Base-by-base conservation (phyloP, 2,113 vertebrate genomes). In the Danio rerio region DNA sequence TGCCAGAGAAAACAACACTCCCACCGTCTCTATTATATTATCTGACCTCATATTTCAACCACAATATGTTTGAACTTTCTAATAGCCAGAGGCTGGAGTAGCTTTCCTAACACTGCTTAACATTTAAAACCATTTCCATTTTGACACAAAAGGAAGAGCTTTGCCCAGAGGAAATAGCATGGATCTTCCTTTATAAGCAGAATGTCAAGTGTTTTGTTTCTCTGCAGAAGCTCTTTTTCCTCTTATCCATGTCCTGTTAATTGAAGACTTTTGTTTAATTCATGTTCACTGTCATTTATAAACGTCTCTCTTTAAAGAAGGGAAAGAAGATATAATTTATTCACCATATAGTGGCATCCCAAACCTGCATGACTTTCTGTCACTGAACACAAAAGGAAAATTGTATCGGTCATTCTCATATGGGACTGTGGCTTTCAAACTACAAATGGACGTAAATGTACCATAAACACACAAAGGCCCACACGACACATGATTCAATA, bases 1-100 rank as follows among this genome's bases (percentile, higher is more conserved):
- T 56, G 81, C 71, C 40, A 80, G 65, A 86, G 71, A 50, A 73
- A 66, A 78, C 55, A 81, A 73, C 78, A 69, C 68, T 81, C 79
- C 79, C 80, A 75, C 59, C 47, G 58, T 76, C 62, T 71, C 45
- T 5, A 80, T 49, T 62, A 61, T 5, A 80, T 49, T 62, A 61
- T 69, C 43, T 81, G 82, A 65, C 52, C 78, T 78, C 75, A 77
- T 82, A 77, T 71, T 73, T 80, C 20, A 55, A 5, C 42, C 52
- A 74, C 20, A 72, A 80, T 73, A 53, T 50, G 70, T 75, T 76
- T 80, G 43, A 59, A 52, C 18, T 31, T 69, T 47, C 43, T 43
- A 5, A 77, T 66, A 81, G 15, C 68, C 56, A 31, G 31, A 45
- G 50, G 18, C 56, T 52, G 13, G 31, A 55, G 42, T 4, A 71